These are phyloP conservation scores for Centropus bengalensis DNA, from an alignment of 2,113 vertebrate genomes.

Conservation along the genomic window DNA sequence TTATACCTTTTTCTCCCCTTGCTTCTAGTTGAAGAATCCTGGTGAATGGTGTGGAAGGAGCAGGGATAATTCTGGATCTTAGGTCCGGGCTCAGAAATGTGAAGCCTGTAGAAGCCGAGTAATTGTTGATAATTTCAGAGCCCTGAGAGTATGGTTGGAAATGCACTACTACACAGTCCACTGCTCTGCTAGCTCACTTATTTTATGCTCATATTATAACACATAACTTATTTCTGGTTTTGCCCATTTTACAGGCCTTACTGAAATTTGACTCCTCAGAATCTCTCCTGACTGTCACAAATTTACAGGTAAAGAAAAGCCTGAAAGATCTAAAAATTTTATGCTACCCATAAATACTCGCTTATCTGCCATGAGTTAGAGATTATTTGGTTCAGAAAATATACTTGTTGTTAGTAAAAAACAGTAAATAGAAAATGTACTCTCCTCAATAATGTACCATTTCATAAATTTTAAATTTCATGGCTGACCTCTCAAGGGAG, in stretches of 20 bases:
- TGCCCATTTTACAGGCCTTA: conserved; percentile 55
- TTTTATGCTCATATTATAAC: neutral
- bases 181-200: neutral
- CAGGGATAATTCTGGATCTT: neutral
- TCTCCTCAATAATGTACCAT: neutral
- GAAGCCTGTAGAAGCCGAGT: neutral
- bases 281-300: conserved; percentile 63
- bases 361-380: neutral
- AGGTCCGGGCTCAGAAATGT: neutral
- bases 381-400: neutral
- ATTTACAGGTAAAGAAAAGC: conserved; percentile 73
- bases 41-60: neutral
- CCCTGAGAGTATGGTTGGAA: neutral
- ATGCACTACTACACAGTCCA: neutral
- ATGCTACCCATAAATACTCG: neutral
- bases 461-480: neutral
- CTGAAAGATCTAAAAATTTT: neutral
- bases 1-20: neutral
- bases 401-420: neutral
- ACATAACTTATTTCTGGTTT: neutral
- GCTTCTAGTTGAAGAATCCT: neutral
- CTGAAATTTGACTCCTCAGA: conserved; percentile 73
- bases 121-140: neutral
- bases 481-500: neutral
- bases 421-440: neutral